These are phyloP conservation scores for Eulemur coronatus DNA, from an alignment of 2,797 vertebrate genomes.

Conservation along the genomic window DNA sequence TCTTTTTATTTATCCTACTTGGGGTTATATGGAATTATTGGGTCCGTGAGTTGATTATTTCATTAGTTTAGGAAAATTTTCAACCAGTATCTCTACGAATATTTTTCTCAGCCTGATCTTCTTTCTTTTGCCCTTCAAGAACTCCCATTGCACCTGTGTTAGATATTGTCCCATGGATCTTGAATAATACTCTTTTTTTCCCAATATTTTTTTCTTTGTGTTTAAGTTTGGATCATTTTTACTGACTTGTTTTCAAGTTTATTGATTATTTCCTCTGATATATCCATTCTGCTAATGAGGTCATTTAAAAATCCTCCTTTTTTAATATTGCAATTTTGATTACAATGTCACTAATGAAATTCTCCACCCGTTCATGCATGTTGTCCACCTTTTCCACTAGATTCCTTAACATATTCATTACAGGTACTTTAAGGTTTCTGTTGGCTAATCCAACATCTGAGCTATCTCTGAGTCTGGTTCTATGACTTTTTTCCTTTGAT, in stretches of 20 bases:
- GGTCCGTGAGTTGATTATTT: background rate
- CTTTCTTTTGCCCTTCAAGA: background rate
- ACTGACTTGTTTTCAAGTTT: constrained; percentile 12
- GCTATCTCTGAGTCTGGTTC: background rate
- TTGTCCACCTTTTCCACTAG: background rate
- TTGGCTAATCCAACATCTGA: background rate
- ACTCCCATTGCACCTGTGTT: background rate
- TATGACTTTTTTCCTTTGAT: background rate
- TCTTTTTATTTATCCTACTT: background rate
- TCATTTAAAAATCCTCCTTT: background rate
- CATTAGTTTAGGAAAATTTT: background rate
- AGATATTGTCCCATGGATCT: background rate
- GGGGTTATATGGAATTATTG: background rate
- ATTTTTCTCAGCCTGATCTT: background rate
- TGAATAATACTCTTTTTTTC: background rate
- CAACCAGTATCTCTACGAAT: background rate
- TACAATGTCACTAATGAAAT: background rate
- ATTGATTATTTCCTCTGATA: background rate
- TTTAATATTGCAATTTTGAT: background rate
- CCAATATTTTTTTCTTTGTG: background rate
- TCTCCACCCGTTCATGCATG: background rate
- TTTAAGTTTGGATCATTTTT: constrained; percentile 40
- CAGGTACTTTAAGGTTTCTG: background rate
- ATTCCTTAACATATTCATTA: background rate
- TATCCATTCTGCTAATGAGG: background rate